These are phyloP conservation scores for Cranoglanis bouderius DNA, from an alignment of 2,113 vertebrate species.

Conservation along the genomic window DNA sequence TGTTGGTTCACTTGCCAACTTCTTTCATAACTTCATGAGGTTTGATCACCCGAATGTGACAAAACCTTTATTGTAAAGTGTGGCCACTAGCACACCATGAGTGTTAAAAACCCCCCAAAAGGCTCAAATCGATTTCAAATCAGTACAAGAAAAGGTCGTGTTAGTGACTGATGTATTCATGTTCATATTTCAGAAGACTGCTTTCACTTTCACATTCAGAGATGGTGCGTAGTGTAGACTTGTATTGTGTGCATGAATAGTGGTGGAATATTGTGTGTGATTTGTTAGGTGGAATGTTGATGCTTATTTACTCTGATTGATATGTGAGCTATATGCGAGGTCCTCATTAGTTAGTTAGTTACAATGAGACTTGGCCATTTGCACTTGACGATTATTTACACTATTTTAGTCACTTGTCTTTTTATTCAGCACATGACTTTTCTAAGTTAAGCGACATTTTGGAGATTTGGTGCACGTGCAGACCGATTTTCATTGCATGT, in stretches of 20 bases:
- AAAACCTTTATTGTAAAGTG: background rate
- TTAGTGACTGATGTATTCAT: background rate
- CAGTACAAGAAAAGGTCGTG: background rate
- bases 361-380: background rate
- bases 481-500: background rate
- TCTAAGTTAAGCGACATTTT: background rate
- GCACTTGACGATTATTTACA: background rate
- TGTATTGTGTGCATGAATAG: background rate
- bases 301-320: background rate
- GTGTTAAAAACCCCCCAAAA: background rate
- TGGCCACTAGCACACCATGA: background rate
- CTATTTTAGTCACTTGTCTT: background rate
- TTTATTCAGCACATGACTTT: background rate
- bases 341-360: background rate
- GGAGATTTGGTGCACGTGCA: background rate
- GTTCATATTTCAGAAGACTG: background rate
- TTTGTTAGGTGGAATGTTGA: background rate
- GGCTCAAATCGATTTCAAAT: background rate
- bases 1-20: background rate
- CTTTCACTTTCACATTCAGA: background rate
- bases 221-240: background rate
- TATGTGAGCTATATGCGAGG: background rate
- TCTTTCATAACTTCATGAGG: background rate
- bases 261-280: background rate
- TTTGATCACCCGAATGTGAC: background rate